Conservation (phyloP, 2,888 invertebrate species). For the Amphipyra berbera region DNA sequence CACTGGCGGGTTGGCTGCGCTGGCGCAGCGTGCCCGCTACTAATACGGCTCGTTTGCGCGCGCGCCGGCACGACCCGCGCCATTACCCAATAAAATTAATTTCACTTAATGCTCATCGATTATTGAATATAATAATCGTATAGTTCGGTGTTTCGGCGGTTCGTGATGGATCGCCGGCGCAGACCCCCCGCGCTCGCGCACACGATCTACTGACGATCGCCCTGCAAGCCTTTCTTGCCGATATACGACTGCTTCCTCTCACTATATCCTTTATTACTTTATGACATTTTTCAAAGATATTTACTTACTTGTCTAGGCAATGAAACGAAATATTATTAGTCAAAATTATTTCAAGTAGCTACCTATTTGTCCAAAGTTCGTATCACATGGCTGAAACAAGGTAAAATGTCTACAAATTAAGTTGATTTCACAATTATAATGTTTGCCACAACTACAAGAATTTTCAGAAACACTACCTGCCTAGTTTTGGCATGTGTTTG, state of each 20-base stretch:
- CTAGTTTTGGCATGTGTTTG: no score
- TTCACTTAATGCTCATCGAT: constrained; percentile 88
- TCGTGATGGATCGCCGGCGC: constrained; percentile 81
- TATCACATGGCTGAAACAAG: no score
- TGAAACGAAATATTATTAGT: no score
- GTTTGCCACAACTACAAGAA: no score
- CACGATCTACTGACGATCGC: constrained; percentile 76
- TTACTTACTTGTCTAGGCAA: no score
- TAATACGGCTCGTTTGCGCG: constrained; percentile 81
- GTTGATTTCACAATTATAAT: no score
- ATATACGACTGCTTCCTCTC: constrained; percentile 23
- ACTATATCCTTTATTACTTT: constrained; percentile 11
- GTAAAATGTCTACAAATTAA: no score
- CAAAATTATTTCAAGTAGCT: no score
- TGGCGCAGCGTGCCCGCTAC: constrained; percentile 65
- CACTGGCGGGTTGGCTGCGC: constrained; percentile 42
- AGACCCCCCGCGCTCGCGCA: constrained; percentile 83
- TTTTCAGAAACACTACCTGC: no score
- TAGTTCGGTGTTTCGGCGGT: constrained; percentile 80
- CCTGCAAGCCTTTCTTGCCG: constrained; percentile 39
- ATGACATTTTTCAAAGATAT: constrained; percentile 2
- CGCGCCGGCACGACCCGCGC: constrained; percentile 83
- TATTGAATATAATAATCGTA: constrained; percentile 86
- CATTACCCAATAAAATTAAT: constrained; percentile 89
- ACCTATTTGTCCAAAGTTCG: no score